phyloP scores from a whole-genome alignment of 2,888 invertebrate species.

The Harmothoe impar region DNA sequence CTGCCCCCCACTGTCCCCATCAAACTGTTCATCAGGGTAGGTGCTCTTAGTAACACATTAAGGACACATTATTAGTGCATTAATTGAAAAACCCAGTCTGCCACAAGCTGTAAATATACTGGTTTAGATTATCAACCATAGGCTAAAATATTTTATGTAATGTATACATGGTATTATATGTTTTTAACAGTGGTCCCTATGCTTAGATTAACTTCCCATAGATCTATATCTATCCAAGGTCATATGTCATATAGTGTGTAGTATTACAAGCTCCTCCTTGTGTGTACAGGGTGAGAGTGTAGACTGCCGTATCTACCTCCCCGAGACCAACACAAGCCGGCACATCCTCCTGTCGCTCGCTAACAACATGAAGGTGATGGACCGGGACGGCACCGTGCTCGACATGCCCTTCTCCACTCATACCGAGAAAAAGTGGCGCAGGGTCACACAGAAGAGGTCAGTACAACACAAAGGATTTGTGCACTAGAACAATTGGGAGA shows the following conservation, averaged over 20 bases:
- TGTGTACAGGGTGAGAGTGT: slow-evolving; percentile 91
- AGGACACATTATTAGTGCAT: no score
- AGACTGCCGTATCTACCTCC: slow-evolving; percentile 94
- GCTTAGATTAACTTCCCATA: no score
- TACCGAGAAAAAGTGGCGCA: slow-evolving; percentile 86
- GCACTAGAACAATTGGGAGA: no score
- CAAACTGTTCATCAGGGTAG: slow-evolving; percentile 94
- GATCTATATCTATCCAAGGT: no score
- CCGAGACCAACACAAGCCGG: slow-evolving; percentile 94
- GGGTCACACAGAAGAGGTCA: slow-evolving; percentile 84
- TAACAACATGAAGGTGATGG: slow-evolving; percentile 93
- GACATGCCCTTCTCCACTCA: slow-evolving; percentile 77
- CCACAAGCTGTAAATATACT: no score
- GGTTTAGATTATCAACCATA: no score
- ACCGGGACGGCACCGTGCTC: slow-evolving; percentile 84
- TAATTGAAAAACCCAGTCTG: no score
- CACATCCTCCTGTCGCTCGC: slow-evolving; percentile 92
- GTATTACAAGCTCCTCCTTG: no score
- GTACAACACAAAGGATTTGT: not conserved
- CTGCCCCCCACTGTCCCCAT: slow-evolving; percentile 94
- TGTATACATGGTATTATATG: no score
- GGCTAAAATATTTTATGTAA: no score
- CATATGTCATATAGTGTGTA: no score
- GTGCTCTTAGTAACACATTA: slow-evolving; percentile 64
- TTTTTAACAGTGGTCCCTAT: no score